Evolutionary conservation across 2,113 vertebrate species (phyloP).

Genomic region (Penelope pileata): DNA sequence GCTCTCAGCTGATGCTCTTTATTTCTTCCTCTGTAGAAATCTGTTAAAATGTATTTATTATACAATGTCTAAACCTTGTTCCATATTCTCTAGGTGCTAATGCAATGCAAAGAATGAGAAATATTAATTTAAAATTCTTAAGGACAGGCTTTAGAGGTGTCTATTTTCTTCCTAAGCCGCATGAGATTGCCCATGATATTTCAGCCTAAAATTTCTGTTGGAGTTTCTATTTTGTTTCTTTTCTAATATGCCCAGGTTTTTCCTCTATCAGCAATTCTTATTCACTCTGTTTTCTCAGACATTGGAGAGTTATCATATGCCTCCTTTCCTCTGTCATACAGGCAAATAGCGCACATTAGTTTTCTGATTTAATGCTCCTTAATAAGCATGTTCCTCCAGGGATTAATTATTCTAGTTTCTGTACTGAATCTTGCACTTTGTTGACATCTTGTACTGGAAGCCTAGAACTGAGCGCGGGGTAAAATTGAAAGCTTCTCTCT

Average conservation of each 20-base stretch:
- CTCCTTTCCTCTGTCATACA: slow-evolving; percentile 40
- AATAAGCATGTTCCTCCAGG: slow-evolving; percentile 69
- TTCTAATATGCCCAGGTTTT: not conserved
- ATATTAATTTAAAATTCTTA: not conserved
- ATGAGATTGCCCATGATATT: not conserved
- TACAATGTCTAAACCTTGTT: not conserved
- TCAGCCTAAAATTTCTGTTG: not conserved
- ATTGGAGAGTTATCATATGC: slow-evolving; percentile 45
- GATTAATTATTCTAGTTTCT: slow-evolving; percentile 71
- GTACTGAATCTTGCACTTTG: slow-evolving; percentile 67
- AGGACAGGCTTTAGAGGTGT: not conserved
- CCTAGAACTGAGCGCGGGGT: not conserved
- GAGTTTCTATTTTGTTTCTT: not conserved
- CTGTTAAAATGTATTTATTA: not conserved
- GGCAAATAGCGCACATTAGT: slow-evolving; percentile 49
- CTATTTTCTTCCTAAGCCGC: not conserved
- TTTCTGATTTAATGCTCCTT: slow-evolving; percentile 72
- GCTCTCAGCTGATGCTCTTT: not conserved
- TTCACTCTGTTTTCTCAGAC: not conserved
- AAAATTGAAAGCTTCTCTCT: slow-evolving; percentile 59
- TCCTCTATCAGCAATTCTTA: slow-evolving; percentile 9
- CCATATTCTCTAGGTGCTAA: not conserved
- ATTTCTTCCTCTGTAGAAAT: not conserved
- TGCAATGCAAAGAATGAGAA: not conserved
- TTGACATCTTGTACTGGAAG: slow-evolving; percentile 66